Percentiles rank a stretch among this genome's conserved stretches.
Conservation (phyloP, 2,113 vertebrate species). For the Camelus bactrianus region DNA sequence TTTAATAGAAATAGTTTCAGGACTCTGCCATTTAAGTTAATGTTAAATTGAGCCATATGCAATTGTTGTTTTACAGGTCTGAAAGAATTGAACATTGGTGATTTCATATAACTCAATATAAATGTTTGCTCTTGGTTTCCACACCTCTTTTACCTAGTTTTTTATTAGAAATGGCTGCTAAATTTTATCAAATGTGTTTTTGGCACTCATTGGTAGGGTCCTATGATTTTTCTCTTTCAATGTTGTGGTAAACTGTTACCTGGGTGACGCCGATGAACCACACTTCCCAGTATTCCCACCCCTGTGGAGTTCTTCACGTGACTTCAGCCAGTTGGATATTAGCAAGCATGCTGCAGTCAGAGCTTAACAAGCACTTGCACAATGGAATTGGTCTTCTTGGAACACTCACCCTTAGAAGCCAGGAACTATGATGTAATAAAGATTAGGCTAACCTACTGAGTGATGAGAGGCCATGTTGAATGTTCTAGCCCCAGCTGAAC, state of each 20-base stretch:
- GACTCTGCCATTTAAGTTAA: neutral
- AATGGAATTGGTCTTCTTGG: neutral
- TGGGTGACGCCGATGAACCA: neutral
- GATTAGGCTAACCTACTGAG: neutral
- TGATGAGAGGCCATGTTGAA: neutral
- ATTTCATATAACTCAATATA: neutral
- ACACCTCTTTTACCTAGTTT: neutral
- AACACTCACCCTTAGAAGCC: neutral
- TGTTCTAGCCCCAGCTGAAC: neutral
- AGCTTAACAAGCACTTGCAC: neutral
- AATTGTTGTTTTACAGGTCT: neutral
- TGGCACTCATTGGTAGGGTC: neutral
- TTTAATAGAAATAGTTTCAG: neutral
- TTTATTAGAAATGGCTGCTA: neutral
- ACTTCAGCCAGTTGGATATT: neutral
- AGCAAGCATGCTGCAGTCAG: neutral
- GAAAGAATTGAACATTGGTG: neutral
- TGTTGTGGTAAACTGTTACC: neutral
- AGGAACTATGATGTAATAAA: neutral
- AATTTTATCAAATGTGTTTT: neutral
- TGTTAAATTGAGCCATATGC: neutral
- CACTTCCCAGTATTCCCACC: neutral
- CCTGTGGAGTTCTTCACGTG: neutral
- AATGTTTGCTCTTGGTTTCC: constrained; percentile 10
- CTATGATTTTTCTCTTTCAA: neutral